Base-by-base conservation (phyloP, 1,140 invertebrate genomes). In the Tetramorium simillimum region DNA sequence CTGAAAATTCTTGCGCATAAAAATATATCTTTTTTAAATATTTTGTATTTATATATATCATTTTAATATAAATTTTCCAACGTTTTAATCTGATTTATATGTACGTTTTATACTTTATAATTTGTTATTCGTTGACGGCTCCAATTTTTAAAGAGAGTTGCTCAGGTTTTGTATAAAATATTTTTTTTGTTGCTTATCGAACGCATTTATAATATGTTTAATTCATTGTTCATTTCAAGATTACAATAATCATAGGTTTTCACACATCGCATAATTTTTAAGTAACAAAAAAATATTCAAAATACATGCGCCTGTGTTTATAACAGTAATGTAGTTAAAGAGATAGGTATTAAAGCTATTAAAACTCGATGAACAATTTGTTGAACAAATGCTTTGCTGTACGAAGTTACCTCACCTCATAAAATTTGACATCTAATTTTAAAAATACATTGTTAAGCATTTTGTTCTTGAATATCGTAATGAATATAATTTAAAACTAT, bases 391-490 rank as follows among this genome's bases (percentile, higher is more conserved):
- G 43, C 60, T 58, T 58, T 81, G 53, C 58, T 73, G 18, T 73
- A 60, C 37, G 9, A 75, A 60, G 43, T 53, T 80, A 69, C n/a
- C 46, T 70, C 75, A 77, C 12, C 49, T 84, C 33, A 28, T 84
- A 49, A 62, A 73, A 46, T 75, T 60, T 62, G 28, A 43, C 40
- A 70, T 69, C 33, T 70, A 40, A 70, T 58, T 56, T 81, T 58
- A 70, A 58, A 81, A 70, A 33, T 33, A 33, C 33, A 33, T 77
- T 88, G 9, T 76, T 24, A 24, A 88, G 58, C 53, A 60, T 65
- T 63, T 62, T n/a, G 53, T 81, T 43, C 81, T 80, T 33, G 82
- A 87, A 87, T 49, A 51, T 67, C 56, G n/a, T 72, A 88, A 85
- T 58, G 73, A 88, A 76, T 56, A 75, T 9, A 70, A 81, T 58